phyloP scores from a whole-genome alignment of 2,888 invertebrate genomes.

The Calliopum simillimum region DNA sequence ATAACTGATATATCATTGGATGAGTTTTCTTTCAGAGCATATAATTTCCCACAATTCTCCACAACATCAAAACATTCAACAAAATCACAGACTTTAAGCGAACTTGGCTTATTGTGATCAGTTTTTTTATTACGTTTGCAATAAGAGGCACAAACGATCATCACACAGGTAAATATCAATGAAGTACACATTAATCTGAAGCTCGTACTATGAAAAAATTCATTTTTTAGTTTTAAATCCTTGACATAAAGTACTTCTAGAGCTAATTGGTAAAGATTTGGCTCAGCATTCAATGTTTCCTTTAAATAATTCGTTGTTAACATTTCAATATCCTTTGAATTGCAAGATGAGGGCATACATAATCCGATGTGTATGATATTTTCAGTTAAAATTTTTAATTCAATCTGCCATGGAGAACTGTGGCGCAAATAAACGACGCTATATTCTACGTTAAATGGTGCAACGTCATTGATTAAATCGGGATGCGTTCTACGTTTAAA shows the following conservation, averaged over 20 bases:
- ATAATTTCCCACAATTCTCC: conserved; percentile 47
- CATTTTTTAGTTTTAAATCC: conserved; percentile 52
- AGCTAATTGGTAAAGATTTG: conserved; percentile 57
- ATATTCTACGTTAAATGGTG: conserved; percentile 64
- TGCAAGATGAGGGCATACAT: conserved; percentile 69
- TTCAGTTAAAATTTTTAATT: conserved; percentile 34
- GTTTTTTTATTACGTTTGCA: no score
- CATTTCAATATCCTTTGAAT: conserved; percentile 59
- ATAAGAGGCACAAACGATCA: not conserved
- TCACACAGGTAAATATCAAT: conserved; percentile 1
- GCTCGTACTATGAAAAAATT: conserved; percentile 14
- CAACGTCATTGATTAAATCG: conserved; percentile 57
- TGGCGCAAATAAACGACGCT: conserved; percentile 63
- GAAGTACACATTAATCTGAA: not conserved
- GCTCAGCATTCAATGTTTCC: conserved; percentile 52
- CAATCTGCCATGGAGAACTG: conserved; percentile 51
- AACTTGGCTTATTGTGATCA: conserved; percentile 45
- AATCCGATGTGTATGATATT: conserved; percentile 69
- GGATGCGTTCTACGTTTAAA: conserved; percentile 59
- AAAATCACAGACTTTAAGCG: conserved; percentile 38
- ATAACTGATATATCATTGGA: conserved; percentile 53
- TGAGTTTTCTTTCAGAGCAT: conserved; percentile 39
- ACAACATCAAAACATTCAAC: conserved; percentile 52
- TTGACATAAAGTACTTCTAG: conserved; percentile 63
- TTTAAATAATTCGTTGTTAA: conserved; percentile 59